phyloP scores from a whole-genome alignment of 2,888 invertebrate genomes.

The Deilephila elpenor region DNA sequence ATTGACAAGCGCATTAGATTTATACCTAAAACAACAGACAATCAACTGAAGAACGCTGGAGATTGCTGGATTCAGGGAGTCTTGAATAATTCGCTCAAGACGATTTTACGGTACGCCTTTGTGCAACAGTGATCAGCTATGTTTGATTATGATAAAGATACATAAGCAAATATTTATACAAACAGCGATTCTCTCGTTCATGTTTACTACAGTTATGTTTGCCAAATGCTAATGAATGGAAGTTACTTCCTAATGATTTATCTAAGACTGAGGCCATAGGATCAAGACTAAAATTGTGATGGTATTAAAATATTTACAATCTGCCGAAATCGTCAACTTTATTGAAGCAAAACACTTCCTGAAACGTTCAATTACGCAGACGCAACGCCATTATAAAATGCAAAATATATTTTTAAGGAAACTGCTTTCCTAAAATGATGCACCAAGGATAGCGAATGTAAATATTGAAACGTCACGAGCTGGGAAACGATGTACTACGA shows the following conservation, averaged over 20 bases:
- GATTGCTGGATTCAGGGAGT: too few relatives aligned
- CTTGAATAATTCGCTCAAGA: too few relatives aligned
- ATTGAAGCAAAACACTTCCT: slow-evolving; percentile 16
- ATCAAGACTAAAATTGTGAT: neutral
- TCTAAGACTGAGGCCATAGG: neutral
- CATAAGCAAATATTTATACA: neutral
- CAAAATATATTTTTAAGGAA: neutral
- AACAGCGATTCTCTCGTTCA: neutral
- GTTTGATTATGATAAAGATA: too few relatives aligned
- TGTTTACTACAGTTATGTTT: neutral
- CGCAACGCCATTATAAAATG: slow-evolving; percentile 16
- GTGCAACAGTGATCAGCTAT: too few relatives aligned
- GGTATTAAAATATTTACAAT: neutral
- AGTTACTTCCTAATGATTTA: neutral
- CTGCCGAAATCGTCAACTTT: slow-evolving; percentile 9
- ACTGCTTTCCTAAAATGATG: neutral
- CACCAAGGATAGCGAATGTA: neutral
- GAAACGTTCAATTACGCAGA: neutral
- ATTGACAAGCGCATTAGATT: too few relatives aligned
- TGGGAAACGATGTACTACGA: neutral
- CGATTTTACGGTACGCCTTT: too few relatives aligned
- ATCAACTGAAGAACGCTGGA: too few relatives aligned
- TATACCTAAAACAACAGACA: too few relatives aligned
- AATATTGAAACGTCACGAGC: neutral
- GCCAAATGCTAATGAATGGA: neutral